Evolutionary conservation across 1,140 invertebrate genomes (phyloP), one percentile per base, ranked within the genome.

Genomic region (Dendroctonus valens): DNA sequence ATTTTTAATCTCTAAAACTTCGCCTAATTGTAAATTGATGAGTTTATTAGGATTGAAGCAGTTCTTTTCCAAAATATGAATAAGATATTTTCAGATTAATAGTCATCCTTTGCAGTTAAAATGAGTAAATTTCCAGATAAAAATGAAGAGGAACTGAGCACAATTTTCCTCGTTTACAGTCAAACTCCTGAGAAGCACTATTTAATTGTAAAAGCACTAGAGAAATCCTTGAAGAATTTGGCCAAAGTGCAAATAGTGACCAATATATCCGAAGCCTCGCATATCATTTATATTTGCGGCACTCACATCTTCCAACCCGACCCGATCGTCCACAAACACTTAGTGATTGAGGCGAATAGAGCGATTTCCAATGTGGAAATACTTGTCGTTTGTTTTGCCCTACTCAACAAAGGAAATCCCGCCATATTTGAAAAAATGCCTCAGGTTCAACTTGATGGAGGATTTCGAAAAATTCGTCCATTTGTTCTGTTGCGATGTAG

Each of bases 181-280:
- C 70, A 70, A 15, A 71, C 71, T 5, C 65, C 62, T n/a, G 68
- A 71, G 41, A 69, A 65, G n/a, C 71, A 73, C 60, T 71, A 71
- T 51, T 41, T 59, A 8, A 70, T 71, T 0, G 70, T 73, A 5
- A 48, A 60, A 12, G 12, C 58, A 4, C 53, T 73, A 39, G 65
- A 68, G 12, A 62, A 65, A 37, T 26, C 62, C 0, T 55, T 73
- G 41, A 63, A 64, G 61, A 57, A 41, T 57, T 39, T 69, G 14
- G 57, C 54, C 15, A 63, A 53, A 8, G 51, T 59, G 7, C 67
- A 69, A 51, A 50, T 71, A 59, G 55, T 48, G 52, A 62, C 50
- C 5, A 66, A 68, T 7, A 41, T 72, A 39, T 50, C 65, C 2
- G 39, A 69, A 9, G 68, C 72, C 0, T 63, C 64, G 5, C 59